Evolutionary conservation across 1,140 invertebrate genomes (phyloP).

Genomic region (Coenobita brevimanus): DNA sequence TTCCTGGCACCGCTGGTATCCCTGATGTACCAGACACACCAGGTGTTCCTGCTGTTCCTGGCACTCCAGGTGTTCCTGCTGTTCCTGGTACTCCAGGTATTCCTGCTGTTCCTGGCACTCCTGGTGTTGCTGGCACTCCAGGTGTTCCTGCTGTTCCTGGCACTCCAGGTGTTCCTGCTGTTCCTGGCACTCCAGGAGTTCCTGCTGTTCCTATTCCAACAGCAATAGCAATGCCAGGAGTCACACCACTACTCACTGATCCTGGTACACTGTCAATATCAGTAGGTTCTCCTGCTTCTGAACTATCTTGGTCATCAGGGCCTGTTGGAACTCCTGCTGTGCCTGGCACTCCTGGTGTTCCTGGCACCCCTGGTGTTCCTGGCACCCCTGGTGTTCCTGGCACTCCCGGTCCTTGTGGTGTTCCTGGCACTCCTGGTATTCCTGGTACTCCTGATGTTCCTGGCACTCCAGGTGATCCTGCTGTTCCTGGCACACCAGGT

Average conservation of each 20-base stretch:
- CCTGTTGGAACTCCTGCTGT: background rate
- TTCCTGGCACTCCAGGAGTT: background rate
- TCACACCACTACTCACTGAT: background rate
- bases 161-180: background rate
- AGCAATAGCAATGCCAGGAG: background rate
- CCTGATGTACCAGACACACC: background rate
- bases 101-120: background rate
- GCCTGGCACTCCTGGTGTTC: background rate
- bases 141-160: constrained; percentile 4
- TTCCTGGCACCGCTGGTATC: too few species aligned
- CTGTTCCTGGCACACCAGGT: background rate
- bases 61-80: background rate
- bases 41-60: background rate
- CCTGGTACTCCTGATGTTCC: constrained; percentile 2
- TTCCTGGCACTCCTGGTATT: background rate
- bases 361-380: background rate
- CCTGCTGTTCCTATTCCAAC: background rate
- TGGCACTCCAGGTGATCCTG: background rate
- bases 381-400: constrained; percentile 5
- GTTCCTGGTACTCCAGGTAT: background rate
- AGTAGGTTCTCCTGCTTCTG: background rate
- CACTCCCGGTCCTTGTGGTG: background rate
- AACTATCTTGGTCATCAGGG: background rate
- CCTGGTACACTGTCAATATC: background rate
- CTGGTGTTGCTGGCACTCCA: background rate